Evolutionary conservation across 2,888 invertebrate species (phyloP).

Genomic region (Parascotia fuliginaria): DNA sequence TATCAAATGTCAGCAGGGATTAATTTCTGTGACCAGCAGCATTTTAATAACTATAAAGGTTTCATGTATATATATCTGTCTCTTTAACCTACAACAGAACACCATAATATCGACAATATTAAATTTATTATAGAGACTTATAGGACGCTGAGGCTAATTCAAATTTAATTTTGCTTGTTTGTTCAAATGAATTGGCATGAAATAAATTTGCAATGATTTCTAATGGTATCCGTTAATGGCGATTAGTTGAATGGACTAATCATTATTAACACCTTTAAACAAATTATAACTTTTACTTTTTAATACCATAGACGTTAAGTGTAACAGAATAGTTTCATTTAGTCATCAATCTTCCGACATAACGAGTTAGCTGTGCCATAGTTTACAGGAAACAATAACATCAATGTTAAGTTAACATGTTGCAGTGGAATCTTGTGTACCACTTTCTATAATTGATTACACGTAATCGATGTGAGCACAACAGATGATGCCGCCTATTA

Average conservation of each 20-base stretch:
- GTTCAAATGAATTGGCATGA: too few relatives aligned
- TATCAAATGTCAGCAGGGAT: too few relatives aligned
- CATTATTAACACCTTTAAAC: background rate
- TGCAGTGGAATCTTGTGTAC: constrained; percentile 36
- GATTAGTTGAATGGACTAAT: background rate
- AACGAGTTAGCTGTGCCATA: background rate
- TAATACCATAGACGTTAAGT: background rate
- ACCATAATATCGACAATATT: too few relatives aligned
- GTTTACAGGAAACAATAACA: background rate
- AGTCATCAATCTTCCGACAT: background rate
- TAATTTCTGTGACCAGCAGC: too few relatives aligned
- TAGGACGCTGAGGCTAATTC: too few relatives aligned
- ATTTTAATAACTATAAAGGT: too few relatives aligned
- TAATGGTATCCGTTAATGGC: constrained; percentile 12
- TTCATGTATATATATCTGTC: too few relatives aligned
- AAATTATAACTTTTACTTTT: constrained; percentile 5
- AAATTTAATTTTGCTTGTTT: too few relatives aligned
- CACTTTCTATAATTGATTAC: constrained; percentile 48
- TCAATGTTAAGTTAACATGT: constrained; percentile 13
- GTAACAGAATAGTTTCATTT: too few relatives aligned
- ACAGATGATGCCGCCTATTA: constrained; percentile 47
- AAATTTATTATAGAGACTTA: too few relatives aligned
- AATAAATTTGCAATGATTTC: background rate
- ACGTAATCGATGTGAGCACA: constrained; percentile 48
- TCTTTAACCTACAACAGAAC: too few relatives aligned